phyloP scores from a whole-genome alignment of 2,113 vertebrate species.

The western clawed frog (Xenopus tropicalis) region UCB_Xtro_10.0 CM004447.2:160017001-160017500 shows the following conservation, averaged over 20 bases:
- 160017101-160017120: not conserved
- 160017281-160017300: not conserved
- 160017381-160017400: too few species aligned
- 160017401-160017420: too few species aligned
- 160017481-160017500: too few species aligned
- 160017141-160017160: not conserved
- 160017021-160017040: not conserved
- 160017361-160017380: too few species aligned
- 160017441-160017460: too few species aligned
- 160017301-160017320: too few species aligned
- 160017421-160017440: too few species aligned
- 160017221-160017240: not conserved
- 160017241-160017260: not conserved
- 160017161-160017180: rapidly evolving
- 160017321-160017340: too few species aligned
- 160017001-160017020: constrained; percentile 28
- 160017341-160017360: too few species aligned
- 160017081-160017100: not conserved
- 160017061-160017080: rapidly evolving
- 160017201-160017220: constrained; percentile 41
- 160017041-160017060: not conserved
- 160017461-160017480: too few species aligned
- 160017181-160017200: not conserved
- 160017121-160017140: not conserved
- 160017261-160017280: not conserved